phyloP scores from a whole-genome alignment of 2,888 invertebrate species.

The Sphaerophoria taeniata region DNA sequence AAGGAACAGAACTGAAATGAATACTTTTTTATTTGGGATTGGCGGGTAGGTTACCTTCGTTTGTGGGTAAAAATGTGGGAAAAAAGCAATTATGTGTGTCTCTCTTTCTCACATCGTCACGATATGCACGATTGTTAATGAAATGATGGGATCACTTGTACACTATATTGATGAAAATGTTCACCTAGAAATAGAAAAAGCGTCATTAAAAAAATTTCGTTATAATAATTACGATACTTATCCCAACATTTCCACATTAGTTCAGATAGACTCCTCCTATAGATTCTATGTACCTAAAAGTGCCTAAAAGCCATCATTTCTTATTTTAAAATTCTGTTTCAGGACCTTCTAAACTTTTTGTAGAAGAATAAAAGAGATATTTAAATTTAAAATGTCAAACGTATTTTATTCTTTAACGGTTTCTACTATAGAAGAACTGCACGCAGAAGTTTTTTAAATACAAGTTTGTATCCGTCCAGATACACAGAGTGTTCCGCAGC shows the following conservation, averaged over 20 bases:
- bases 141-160: too few relatives aligned
- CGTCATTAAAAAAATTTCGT: conserved; percentile 1
- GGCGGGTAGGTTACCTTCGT: too few relatives aligned
- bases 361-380: background rate
- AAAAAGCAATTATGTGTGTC: too few relatives aligned
- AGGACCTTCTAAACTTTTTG: conserved; percentile 16
- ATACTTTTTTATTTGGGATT: too few relatives aligned
- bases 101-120: too few relatives aligned
- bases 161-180: conserved; percentile 16
- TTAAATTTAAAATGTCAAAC: background rate
- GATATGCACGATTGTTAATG: too few relatives aligned
- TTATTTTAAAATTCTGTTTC: background rate
- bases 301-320: conserved; percentile 5
- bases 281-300: too few relatives aligned
- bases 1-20: too few relatives aligned
- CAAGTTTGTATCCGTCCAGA: conserved; percentile 21
- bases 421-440: conserved; percentile 7
- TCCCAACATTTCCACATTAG: conserved; percentile 2
- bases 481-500: conserved; percentile 22
- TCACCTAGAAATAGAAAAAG: conserved; percentile 15
- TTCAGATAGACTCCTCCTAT: too few relatives aligned
- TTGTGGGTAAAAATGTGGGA: too few relatives aligned
- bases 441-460: conserved; percentile 24
- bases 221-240: background rate
- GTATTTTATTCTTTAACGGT: background rate